Conservation (phyloP, 2,113 vertebrate species). For the Phoenicopterus ruber region DNA sequence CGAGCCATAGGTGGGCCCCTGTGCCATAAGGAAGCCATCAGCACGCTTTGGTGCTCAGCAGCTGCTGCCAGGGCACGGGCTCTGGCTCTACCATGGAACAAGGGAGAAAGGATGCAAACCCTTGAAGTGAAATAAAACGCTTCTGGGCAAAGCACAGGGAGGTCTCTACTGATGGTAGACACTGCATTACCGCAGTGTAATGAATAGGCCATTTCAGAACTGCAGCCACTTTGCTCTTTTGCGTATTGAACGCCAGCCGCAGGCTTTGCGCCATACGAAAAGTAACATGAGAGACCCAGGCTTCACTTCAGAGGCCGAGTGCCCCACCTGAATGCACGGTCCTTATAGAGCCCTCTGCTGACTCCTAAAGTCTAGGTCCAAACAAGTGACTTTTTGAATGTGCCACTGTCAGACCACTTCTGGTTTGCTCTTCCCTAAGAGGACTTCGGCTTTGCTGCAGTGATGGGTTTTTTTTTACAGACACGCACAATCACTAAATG, state of each 20-base stretch:
- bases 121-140: background rate
- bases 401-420: background rate
- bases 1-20: background rate
- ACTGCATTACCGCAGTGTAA: background rate
- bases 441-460: background rate
- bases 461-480: background rate
- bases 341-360: background rate
- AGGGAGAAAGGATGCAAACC: background rate
- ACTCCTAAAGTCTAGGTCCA: background rate
- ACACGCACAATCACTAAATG: too few relatives aligned
- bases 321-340: background rate
- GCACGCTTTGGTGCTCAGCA: background rate
- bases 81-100: background rate
- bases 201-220: background rate
- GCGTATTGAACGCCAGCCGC: fast-evolving
- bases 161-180: background rate
- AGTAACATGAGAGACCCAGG: background rate
- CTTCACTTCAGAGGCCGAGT: background rate
- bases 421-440: background rate
- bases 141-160: background rate
- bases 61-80: background rate
- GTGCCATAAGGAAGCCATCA: background rate
- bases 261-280: background rate
- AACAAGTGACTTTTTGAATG: background rate
- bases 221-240: background rate